Percentiles rank a stretch among this genome's conserved stretches.
phyloP scores from a whole-genome alignment of 2,888 invertebrate genomes.

The Serrognathus titanus region DNA sequence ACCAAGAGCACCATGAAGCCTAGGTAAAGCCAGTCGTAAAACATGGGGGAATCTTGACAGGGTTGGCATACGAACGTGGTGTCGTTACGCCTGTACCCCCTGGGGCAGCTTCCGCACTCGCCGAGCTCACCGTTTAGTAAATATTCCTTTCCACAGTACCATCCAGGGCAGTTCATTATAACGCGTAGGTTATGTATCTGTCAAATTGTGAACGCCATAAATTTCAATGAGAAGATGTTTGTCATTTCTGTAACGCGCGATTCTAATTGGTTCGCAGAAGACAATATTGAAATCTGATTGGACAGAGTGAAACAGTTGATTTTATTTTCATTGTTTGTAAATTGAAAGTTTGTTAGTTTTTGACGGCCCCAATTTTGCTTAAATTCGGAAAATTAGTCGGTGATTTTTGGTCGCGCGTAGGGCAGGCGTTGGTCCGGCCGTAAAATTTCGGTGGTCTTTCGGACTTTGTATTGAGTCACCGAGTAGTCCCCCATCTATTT shows the following conservation, averaged over 20 bases:
- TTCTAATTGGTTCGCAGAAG: conserved; percentile 27
- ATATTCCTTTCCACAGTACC: conserved; percentile 75
- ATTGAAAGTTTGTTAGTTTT: conserved; percentile 12
- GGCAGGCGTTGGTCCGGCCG: background rate
- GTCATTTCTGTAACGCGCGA: conserved; percentile 26
- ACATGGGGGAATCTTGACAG: conserved; percentile 70
- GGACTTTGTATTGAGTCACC: conserved; percentile 45
- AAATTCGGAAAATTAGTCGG: conserved; percentile 19
- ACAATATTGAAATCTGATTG: conserved; percentile 32
- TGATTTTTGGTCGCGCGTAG: conserved; percentile 12
- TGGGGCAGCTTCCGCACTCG: conserved; percentile 81
- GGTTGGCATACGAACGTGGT: conserved; percentile 75
- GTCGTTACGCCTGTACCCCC: conserved; percentile 73
- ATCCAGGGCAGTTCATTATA: conserved; percentile 65
- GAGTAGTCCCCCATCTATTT: conserved; percentile 66
- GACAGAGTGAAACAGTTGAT: conserved; percentile 28
- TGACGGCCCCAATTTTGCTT: conserved; percentile 16
- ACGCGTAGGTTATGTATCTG: conserved; percentile 28
- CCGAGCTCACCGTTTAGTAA: conserved; percentile 69
- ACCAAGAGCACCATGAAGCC: conserved; percentile 91
- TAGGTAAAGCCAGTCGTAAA: conserved; percentile 92
- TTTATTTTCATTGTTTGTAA: conserved; percentile 13
- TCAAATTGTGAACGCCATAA: conserved; percentile 22
- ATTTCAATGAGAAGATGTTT: conserved; percentile 27
- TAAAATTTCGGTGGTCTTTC: conserved; percentile 9